Evolutionary conservation across 2,113 vertebrate genomes (phyloP), one percentile per base, ranked within the genome.

Genomic region (Chunga burmeisteri): DNA sequence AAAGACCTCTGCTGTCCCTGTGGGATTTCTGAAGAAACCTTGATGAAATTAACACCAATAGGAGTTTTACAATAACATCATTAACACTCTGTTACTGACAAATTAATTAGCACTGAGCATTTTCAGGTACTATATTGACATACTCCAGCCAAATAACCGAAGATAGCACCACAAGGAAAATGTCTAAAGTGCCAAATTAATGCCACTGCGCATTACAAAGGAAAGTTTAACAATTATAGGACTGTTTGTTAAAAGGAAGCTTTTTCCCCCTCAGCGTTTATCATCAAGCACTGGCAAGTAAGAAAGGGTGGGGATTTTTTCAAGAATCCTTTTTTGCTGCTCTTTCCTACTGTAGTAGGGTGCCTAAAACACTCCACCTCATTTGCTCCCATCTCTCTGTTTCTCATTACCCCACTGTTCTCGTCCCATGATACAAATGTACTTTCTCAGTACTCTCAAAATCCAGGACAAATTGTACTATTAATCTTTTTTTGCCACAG

Each of bases 391-490:
- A 6, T 46, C 44, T 27, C 75, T 56, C 16, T 68, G 16, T 53
- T 90, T 62, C 72, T 81, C 46, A 77, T 62, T 66, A 78, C 12
- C 13, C 22, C 1, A 3, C 27, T 81, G 62, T 49, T 86, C 73
- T 83, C 9, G 2, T n/a, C 29, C 34, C 8, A 2, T 40, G 19
- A 77, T 30, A 82, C 34, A 92, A 93, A 83, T 38, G n/a, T 42
- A 77, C 34, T 66, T 95, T 81, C 59, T 88, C 52, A 53, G 50
- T 65, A 82, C n/a, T 72, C 21, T 25, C 52, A 90, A 70, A 94
- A 82, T 65, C 20, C 36, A 83, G 34, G 7, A 72, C 14, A 88
- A 88, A 78, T 73, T 11, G 27, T 32, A 62, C 50, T 70, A 70
- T 74, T 77, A 61, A 83, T 85, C 75, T 34, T 53, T 7, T n/a